Percentiles rank a stretch among this genome's conserved stretches.
These are phyloP conservation scores for Hypolimnas misippus DNA, from an alignment of 2,888 invertebrate genomes.

Conservation along the genomic window DNA sequence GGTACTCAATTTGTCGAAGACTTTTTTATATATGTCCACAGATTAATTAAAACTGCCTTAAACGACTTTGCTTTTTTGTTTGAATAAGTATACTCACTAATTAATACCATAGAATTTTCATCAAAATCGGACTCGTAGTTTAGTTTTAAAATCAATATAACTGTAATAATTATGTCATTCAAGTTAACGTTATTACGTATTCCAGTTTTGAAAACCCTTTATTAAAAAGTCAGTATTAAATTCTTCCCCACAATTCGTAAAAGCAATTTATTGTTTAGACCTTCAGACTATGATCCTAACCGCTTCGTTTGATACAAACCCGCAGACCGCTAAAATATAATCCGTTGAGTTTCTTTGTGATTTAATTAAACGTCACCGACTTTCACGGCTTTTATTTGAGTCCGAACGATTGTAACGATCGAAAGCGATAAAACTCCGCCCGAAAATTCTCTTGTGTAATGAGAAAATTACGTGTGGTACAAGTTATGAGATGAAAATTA, in stretches of 20 bases:
- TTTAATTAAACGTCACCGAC: constrained; percentile 43
- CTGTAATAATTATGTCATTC: too few species aligned
- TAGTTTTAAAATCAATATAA: too few species aligned
- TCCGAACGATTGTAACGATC: constrained; percentile 37
- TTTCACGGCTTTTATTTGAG: constrained; percentile 21
- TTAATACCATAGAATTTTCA: too few species aligned
- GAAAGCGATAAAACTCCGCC: constrained; percentile 31
- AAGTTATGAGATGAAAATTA: constrained; percentile 10
- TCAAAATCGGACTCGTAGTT: too few species aligned
- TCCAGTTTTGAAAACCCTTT: too few species aligned
- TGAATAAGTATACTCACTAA: too few species aligned
- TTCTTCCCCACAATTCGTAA: background rate
- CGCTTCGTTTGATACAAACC: background rate
- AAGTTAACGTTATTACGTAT: too few species aligned
- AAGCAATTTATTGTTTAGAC: background rate
- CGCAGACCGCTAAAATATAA: constrained; percentile 27
- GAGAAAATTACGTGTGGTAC: constrained; percentile 30
- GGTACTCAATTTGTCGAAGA: too few species aligned
- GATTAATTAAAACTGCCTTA: too few species aligned
- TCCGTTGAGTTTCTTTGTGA: constrained; percentile 27
- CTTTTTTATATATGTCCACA: too few species aligned
- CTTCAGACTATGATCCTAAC: background rate
- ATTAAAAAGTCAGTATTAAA: too few species aligned
- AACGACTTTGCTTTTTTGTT: too few species aligned
- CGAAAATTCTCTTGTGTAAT: constrained; percentile 33